Evolutionary conservation across 2,113 vertebrate genomes (phyloP).

Genomic region (Mobula birostris): DNA sequence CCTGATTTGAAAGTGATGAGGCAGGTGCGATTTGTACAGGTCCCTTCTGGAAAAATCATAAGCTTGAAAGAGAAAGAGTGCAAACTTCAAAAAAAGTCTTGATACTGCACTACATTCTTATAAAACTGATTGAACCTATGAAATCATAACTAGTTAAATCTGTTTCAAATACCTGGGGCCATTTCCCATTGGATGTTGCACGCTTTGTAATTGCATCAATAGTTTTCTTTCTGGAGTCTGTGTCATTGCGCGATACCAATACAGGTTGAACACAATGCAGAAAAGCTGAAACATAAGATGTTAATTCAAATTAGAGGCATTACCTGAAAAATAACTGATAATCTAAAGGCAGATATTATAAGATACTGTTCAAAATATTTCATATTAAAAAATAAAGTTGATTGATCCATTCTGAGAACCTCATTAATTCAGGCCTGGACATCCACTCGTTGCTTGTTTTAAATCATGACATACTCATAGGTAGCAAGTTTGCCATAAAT

Average conservation of each 20-base stretch:
- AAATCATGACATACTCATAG: background rate
- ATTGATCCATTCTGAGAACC: background rate
- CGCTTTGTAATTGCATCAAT: conserved; percentile 76
- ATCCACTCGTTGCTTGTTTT: background rate
- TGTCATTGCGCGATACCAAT: conserved; percentile 79
- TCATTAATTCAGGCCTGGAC: background rate
- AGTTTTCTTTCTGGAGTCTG: conserved; percentile 84
- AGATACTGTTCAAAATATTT: background rate
- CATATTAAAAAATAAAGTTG: background rate
- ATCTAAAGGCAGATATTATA: background rate
- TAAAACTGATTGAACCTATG: background rate
- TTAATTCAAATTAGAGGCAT: background rate
- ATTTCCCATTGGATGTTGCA: conserved; percentile 71
- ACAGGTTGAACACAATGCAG: conserved; percentile 79
- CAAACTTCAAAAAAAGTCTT: conserved; percentile 39
- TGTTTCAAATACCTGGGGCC: conserved; percentile 77
- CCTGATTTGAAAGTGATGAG: conserved; percentile 98
- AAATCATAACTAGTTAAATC: background rate
- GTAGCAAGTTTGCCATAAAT: background rate
- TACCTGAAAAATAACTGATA: background rate
- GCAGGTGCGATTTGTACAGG: conserved; percentile 94
- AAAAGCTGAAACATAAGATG: conserved; percentile 48
- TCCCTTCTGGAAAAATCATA: conserved; percentile 93
- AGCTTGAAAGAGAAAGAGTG: conserved; percentile 63
- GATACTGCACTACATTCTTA: background rate